phyloP scores from a whole-genome alignment of 2,797 vertebrate genomes.

The Ctenochaetus hawaiiensis region DNA sequence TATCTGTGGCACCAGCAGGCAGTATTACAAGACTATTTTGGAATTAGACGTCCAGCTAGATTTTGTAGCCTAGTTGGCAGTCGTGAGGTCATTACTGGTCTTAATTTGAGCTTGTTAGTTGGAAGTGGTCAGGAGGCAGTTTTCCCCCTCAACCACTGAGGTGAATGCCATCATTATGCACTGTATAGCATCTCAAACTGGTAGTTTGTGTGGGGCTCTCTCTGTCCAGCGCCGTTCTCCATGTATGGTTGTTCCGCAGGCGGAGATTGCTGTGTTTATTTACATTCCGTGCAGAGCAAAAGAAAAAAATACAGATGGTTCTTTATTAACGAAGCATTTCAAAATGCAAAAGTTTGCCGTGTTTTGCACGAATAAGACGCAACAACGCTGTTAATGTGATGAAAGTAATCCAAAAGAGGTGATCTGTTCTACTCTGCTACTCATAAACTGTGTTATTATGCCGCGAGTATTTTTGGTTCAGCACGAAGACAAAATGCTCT shows the following conservation, averaged over 20 bases:
- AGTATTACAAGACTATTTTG: constrained; percentile 56
- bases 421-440: constrained; percentile 11
- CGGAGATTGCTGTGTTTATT: constrained; percentile 74
- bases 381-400: constrained; percentile 7
- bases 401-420: neutral
- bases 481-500: constrained; percentile 38
- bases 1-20: constrained; percentile 6
- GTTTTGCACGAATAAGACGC: constrained; percentile 14
- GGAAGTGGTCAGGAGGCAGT: constrained; percentile 81
- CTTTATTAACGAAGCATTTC: constrained; percentile 35
- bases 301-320: constrained; percentile 39
- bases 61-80: constrained; percentile 55
- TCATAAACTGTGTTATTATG: constrained; percentile 27
- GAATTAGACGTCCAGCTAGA: constrained; percentile 51
- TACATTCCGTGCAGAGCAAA: constrained; percentile 59
- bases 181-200: constrained; percentile 69
- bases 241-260: constrained; percentile 81
- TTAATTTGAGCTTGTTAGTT: constrained; percentile 78
- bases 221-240: constrained; percentile 54
- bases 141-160: constrained; percentile 76
- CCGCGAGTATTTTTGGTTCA: constrained; percentile 49
- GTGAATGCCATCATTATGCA: constrained; percentile 81
- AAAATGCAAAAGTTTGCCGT: constrained; percentile 21
- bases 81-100: constrained; percentile 70
- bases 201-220: constrained; percentile 75